Conservation (phyloP, 2,797 vertebrate genomes). For the Falco berigora region DNA sequence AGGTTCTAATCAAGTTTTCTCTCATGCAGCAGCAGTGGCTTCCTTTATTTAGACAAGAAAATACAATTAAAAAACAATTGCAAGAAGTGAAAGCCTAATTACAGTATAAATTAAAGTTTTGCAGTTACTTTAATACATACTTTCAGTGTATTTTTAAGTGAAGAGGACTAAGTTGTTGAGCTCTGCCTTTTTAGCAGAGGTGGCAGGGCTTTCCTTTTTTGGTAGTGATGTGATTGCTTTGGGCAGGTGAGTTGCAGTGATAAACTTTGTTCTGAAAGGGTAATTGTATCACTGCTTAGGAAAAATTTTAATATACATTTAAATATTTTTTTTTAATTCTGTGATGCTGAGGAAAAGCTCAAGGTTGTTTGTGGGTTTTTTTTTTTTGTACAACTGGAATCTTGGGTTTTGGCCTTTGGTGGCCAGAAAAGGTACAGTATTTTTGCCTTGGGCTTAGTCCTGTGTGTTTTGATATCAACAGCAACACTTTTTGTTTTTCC, state of each 20-base stretch:
- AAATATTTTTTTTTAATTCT: not conserved
- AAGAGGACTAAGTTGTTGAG: not conserved
- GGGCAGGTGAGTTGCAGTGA: not conserved
- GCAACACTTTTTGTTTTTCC: not conserved
- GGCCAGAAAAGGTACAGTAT: not conserved
- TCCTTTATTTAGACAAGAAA: not conserved
- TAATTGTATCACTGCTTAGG: not conserved
- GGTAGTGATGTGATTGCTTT: not conserved
- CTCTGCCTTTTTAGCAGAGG: not conserved
- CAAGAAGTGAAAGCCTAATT: not conserved
- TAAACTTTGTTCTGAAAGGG: not conserved
- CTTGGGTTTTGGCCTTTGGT: not conserved
- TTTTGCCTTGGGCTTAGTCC: not conserved
- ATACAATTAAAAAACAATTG: not conserved
- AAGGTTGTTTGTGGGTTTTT: too few species aligned
- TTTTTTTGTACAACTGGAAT: not conserved
- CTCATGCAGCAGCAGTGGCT: not conserved
- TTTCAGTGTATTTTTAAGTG: not conserved
- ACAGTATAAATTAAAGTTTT: not conserved
- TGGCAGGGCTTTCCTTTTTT: not conserved
- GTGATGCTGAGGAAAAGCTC: not conserved
- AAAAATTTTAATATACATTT: not conserved
- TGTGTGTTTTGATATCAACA: not conserved
- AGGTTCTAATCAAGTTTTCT: not conserved
- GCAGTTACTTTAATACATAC: not conserved